These are phyloP conservation scores for Peromyscus attwateri DNA, from an alignment of 2,797 vertebrate genomes.

Conservation along the genomic window DNA sequence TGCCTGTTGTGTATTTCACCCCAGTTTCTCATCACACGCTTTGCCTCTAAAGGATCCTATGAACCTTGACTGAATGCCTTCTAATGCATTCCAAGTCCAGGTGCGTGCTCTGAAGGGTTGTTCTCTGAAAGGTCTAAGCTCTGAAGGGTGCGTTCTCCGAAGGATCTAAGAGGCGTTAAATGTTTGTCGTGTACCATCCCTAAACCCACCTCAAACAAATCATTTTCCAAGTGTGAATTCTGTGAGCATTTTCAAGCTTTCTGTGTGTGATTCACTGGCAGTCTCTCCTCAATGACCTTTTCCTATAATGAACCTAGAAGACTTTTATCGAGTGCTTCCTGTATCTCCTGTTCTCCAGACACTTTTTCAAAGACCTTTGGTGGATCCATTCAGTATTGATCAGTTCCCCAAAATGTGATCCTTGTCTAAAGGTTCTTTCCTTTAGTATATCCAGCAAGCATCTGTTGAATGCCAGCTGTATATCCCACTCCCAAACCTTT, in stretches of 20 bases:
- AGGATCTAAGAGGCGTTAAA: slow-evolving; percentile 60
- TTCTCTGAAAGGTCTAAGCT: slow-evolving; percentile 56
- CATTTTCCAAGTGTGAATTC: slow-evolving; percentile 67
- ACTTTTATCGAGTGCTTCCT: slow-evolving; percentile 56
- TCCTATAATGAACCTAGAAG: slow-evolving; percentile 58
- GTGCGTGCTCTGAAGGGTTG: not conserved
- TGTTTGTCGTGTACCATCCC: slow-evolving; percentile 5
- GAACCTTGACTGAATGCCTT: slow-evolving; percentile 65
- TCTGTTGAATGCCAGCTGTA: slow-evolving; percentile 48
- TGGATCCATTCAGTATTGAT: slow-evolving; percentile 46
- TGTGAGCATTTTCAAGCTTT: slow-evolving; percentile 62
- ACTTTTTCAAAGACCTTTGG: slow-evolving; percentile 64
- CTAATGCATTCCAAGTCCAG: slow-evolving; percentile 40
- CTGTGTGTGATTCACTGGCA: slow-evolving; percentile 70
- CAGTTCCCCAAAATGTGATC: slow-evolving; percentile 45
- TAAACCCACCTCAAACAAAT: slow-evolving; percentile 50
- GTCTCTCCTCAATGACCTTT: slow-evolving; percentile 72
- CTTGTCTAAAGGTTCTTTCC: slow-evolving; percentile 62
- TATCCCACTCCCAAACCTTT: slow-evolving; percentile 40
- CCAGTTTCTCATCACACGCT: slow-evolving; percentile 49
- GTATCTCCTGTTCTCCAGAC: slow-evolving; percentile 27
- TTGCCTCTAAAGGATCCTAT: slow-evolving; percentile 60
- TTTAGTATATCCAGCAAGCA: slow-evolving; percentile 62
- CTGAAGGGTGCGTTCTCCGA: slow-evolving; percentile 19
- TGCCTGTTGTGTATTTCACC: slow-evolving; percentile 63